phyloP scores from a whole-genome alignment of 2,888 invertebrate genomes.

The Metopia argyrocephala region DNA sequence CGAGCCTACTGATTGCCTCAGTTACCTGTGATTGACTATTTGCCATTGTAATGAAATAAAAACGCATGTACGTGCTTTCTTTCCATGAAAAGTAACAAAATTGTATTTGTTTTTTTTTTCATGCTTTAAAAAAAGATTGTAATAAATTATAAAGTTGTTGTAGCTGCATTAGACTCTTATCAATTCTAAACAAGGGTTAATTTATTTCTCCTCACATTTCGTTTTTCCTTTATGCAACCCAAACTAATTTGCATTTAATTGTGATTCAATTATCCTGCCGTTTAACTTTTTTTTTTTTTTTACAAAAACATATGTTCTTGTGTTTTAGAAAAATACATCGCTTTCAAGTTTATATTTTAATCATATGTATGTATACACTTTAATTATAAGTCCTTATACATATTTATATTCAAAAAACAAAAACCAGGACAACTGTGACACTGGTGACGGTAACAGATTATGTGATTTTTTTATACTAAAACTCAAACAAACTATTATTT shows the following conservation, averaged over 20 bases:
- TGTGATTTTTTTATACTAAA: too few relatives aligned
- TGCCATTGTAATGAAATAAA: constrained; percentile 31
- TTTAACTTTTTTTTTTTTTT: constrained; percentile 9
- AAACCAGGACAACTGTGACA: too few relatives aligned
- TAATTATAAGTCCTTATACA: too few relatives aligned
- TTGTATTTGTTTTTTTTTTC: neutral
- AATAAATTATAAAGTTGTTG: neutral
- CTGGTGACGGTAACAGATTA: too few relatives aligned
- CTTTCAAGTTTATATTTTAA: too few relatives aligned
- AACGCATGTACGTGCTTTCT: constrained; percentile 51
- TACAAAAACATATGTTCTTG: too few relatives aligned
- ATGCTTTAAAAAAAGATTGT: constrained; percentile 4
- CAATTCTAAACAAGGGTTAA: constrained; percentile 54
- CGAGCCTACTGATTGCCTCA: neutral
- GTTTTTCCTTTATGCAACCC: constrained; percentile 9
- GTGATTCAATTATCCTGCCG: constrained; percentile 56
- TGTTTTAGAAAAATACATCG: too few relatives aligned
- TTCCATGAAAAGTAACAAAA: constrained; percentile 59
- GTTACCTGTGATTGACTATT: constrained; percentile 6
- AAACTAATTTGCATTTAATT: constrained; percentile 62
- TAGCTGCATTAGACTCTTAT: constrained; percentile 39
- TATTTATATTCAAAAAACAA: too few relatives aligned
- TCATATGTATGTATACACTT: too few relatives aligned
- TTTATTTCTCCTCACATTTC: constrained; percentile 12
- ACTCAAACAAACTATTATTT: too few relatives aligned